Conservation (phyloP, 2,113 vertebrate genomes). For the Hoplias malabaricus region DNA sequence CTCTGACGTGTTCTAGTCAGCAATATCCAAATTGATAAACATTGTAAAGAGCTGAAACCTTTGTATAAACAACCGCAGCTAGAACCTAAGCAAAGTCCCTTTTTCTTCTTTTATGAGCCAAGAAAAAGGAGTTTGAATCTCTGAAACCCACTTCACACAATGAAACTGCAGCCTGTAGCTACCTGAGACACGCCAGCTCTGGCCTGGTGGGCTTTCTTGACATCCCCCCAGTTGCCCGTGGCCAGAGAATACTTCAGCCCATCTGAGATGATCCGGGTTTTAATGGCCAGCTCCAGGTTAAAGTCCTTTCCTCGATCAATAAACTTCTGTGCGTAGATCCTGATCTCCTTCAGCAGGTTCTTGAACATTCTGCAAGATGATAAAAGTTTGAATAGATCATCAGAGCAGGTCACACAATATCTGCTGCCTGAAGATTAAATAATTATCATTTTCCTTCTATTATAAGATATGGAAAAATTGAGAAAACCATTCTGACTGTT, state of each 20-base stretch:
- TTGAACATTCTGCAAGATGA: slow-evolving; percentile 90
- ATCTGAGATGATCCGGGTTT: slow-evolving; percentile 96
- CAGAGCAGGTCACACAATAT: not conserved
- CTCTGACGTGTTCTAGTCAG: too few species aligned
- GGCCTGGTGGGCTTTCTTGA: slow-evolving; percentile 98
- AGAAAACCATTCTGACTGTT: too few species aligned
- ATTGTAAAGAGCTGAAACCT: too few species aligned
- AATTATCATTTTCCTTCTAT: too few species aligned
- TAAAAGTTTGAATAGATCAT: not conserved
- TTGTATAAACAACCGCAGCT: too few species aligned
- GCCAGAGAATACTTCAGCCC: slow-evolving; percentile 96
- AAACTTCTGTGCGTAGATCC: slow-evolving; percentile 98
- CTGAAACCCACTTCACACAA: not conserved
- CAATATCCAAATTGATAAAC: too few species aligned
- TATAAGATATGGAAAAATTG: not conserved
- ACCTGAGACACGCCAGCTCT: slow-evolving; percentile 98
- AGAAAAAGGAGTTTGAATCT: not conserved
- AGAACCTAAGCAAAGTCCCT: too few species aligned
- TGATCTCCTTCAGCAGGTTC: slow-evolving; percentile 96
- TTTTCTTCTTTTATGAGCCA: too few species aligned
- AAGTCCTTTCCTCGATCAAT: slow-evolving; percentile 98
- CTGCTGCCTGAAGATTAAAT: too few species aligned
- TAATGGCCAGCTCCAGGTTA: slow-evolving; percentile 96
- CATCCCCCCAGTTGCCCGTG: slow-evolving; percentile 98
- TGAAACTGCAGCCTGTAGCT: not conserved